These are phyloP conservation scores for Dendrolimus kikuchii DNA, from an alignment of 1,140 invertebrate genomes.

Conservation along the genomic window DNA sequence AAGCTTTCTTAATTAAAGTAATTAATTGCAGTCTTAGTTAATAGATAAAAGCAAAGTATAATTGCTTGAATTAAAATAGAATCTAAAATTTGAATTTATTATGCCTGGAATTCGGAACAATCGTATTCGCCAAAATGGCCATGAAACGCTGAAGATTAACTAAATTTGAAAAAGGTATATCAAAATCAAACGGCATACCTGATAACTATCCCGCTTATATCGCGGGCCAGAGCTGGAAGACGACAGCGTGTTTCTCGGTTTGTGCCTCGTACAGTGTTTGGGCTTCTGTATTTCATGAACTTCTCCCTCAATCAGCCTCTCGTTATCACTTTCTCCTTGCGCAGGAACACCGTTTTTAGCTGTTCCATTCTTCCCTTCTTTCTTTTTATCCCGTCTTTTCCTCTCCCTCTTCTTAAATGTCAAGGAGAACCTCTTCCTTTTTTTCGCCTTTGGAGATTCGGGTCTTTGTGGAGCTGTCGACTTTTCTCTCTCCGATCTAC, in stretches of 20 bases:
- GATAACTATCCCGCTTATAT: conserved; percentile 70
- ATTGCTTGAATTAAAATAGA: too few relatives aligned
- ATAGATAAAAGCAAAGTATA: too few relatives aligned
- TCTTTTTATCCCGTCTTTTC: conserved; percentile 60
- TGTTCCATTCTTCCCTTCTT: conserved; percentile 51
- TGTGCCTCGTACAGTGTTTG: conserved; percentile 50
- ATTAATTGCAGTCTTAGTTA: too few relatives aligned
- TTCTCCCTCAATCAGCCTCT: conserved; percentile 50
- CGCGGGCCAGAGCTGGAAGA: conserved; percentile 59
- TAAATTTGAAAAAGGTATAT: not conserved
- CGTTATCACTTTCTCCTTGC: conserved; percentile 52
- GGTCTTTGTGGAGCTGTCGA: conserved; percentile 49
- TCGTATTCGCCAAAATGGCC: too few relatives aligned
- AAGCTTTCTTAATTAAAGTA: not conserved
- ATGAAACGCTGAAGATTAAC: too few relatives aligned
- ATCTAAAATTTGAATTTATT: too few relatives aligned
- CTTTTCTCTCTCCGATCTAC: conserved; percentile 57
- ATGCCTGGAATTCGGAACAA: too few relatives aligned
- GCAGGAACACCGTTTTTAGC: conserved; percentile 47
- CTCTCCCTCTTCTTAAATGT: conserved; percentile 67
- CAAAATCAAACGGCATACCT: conserved; percentile 35
- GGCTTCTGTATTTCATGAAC: conserved; percentile 42
- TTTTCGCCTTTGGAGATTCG: conserved; percentile 65
- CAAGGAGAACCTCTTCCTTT: conserved; percentile 66
- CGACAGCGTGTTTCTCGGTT: conserved; percentile 48